Evolutionary conservation across 1,140 invertebrate species (phyloP).

Genomic region (Drosophila kepulauana): DNA sequence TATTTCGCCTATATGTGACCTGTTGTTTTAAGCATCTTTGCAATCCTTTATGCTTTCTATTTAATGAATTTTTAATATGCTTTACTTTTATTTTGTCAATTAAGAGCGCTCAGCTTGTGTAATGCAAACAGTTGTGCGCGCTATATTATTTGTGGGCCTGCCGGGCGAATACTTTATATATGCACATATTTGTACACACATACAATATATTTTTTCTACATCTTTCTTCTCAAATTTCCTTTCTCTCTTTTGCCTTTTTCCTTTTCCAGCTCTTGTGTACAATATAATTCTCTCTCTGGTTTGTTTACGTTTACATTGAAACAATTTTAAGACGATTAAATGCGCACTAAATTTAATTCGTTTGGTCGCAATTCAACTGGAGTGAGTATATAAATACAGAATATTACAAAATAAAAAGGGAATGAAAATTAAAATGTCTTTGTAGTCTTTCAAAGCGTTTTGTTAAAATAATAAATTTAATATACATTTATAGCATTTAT

Average conservation of each 20-base stretch:
- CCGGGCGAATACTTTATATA: slow-evolving; percentile 55
- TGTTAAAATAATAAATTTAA: slow-evolving; percentile 2
- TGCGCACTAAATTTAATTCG: slow-evolving; percentile 25
- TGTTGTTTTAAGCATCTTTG: slow-evolving; percentile 30
- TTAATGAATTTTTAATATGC: slow-evolving; percentile 81
- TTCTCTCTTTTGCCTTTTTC: neutral
- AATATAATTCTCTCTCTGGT: neutral
- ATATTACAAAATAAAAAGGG: neutral
- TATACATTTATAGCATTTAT: neutral
- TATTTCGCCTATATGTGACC: slow-evolving; percentile 52
- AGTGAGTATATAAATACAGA: neutral
- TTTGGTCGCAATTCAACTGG: neutral
- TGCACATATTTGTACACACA: neutral
- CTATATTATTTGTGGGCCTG: slow-evolving; percentile 49
- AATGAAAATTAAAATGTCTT: slow-evolving; percentile 4
- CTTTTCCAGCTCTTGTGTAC: neutral
- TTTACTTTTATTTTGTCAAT: slow-evolving; percentile 59
- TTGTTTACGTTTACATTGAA: slow-evolving; percentile 24
- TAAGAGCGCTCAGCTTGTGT: slow-evolving; percentile 44
- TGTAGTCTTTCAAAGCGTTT: neutral
- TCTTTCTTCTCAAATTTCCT: slow-evolving; percentile 8
- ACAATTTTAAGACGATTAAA: slow-evolving; percentile 57
- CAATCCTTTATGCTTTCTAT: slow-evolving; percentile 53
- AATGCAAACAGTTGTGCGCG: slow-evolving; percentile 45
- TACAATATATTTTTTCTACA: slow-evolving; percentile 11